Base-by-base conservation (phyloP, 2,888 invertebrate genomes). In the Odontocolon sp. region DNA sequence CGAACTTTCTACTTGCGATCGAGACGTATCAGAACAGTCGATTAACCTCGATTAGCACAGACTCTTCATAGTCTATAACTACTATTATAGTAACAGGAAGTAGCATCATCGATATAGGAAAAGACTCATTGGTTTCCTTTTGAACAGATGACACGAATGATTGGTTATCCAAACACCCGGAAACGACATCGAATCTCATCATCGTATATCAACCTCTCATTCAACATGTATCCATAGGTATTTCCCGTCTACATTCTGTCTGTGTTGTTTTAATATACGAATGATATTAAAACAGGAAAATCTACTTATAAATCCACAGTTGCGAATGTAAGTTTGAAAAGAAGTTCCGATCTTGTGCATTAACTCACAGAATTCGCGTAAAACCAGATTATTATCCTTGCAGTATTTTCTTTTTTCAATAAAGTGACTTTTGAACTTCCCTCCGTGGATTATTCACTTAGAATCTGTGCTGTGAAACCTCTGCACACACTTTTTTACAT, bases 311-410 rank as follows among this genome's bases (percentile, higher is more conserved):
- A 47, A 63, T 63, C 63, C 23, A 23, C 47, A 23, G 36, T 47
- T 23, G 11, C 36, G 47, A 33, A 63, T 47, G 47, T 47, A 36
- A 47, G 18, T 47, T 33, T 23, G 14, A 31, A 23, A 31, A 11
- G 47, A 47, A n/a, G 50, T 23, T 5, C 9, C 3, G 18, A 54
- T 54, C 31, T 8, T 18, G 23, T 5, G 28, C 18, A 16, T 14
- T 11, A n/a, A 18, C 36, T 33, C 11, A 36, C 21, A 36, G 50
- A 36, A 59, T 57, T 45, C 45, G 16, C 3, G 50, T 56, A 9
- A 42, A 70, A 74, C 66, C 33, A 74, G 70, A 78, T 73, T 68
- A 78, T 45, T 56, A 21, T 28, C 40, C 59, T 18, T 8, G 23
- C 54, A 36, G 42, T 47, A n/a, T 50, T 50, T 63, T 21, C 47